Base-by-base conservation (phyloP, 2,113 vertebrate genomes). In the Syngnathus floridae region DNA sequence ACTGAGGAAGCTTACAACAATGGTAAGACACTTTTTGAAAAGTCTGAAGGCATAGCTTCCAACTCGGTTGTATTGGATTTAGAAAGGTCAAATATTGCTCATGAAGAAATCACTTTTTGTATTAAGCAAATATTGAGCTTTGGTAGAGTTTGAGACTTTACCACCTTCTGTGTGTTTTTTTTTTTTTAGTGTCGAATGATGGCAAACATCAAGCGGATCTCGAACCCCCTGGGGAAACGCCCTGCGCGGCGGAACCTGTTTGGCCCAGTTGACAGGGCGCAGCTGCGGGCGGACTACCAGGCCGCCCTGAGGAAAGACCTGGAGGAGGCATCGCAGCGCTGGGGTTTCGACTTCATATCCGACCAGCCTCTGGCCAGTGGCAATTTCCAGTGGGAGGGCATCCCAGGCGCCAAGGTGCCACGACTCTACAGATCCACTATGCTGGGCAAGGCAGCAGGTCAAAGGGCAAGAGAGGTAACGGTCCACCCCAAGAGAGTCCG, bases 291-390 rank as follows among this genome's bases (percentile, higher is more conserved):
- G 0, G 94, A 95, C 67, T 91, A 88, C 12, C 82, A 86, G 1
- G 62, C 76, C 0, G 60, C 88, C 5, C 66, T 96, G 71, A 81
- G 36, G 14, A 77, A 80, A 3, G 89, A 93, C 11, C 82, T 92
- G 65, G 88, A 94, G 14, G 94, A 94, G 16, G 92, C 93, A 4
- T 86, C 87, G 0, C 71, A 21, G 0, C 93, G 91, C 17, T 98
- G 95, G 96, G 91, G 93, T 82, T 98, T 94, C 31, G 88, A 98
- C 88, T 98, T 98, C 37, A 59, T 83, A 70, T 88, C 76, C 0
- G 92, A 95, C 61, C 91, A 88, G 1, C 96, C 96, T 0, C 72
- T 97, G 80, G 88, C 92, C 56, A 91, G 90, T n/a, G 71, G 84
- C 1, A 40, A 78, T 0, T 94, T 93, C 64, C 79, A 87, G 70